Evolutionary conservation across 2,888 invertebrate genomes (phyloP).

Genomic region (Ennomos fuscantarius): DNA sequence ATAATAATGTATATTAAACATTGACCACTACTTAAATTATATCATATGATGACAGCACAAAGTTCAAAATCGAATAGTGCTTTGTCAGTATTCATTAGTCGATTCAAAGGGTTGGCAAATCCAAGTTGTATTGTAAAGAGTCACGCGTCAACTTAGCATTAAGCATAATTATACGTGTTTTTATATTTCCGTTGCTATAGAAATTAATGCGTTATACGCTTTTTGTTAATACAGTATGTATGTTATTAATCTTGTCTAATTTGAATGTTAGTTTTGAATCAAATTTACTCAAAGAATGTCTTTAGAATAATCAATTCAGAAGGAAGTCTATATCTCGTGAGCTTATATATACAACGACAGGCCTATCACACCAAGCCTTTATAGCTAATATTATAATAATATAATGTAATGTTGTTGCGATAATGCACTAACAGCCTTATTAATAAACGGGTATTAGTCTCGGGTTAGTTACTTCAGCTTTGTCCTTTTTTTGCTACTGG

Average conservation of each 20-base stretch:
- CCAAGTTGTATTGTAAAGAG: conserved; percentile 79
- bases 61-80: conserved; percentile 41
- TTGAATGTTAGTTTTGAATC: conserved; percentile 25
- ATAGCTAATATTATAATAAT: too few relatives aligned
- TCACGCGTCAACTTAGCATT: conserved; percentile 79
- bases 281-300: conserved; percentile 24
- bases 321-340: too few relatives aligned
- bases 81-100: conserved; percentile 69
- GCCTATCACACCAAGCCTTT: too few relatives aligned
- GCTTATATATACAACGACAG: too few relatives aligned
- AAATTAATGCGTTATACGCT: conserved; percentile 56
- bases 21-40: conserved; percentile 29
- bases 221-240: conserved; percentile 33
- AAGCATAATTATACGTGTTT: conserved; percentile 73
- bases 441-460: too few relatives aligned
- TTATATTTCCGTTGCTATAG: conserved; percentile 77
- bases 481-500: too few relatives aligned
- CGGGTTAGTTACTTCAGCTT: too few relatives aligned
- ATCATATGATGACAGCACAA: conserved; percentile 44
- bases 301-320: neutral
- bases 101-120: conserved; percentile 84
- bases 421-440: too few relatives aligned
- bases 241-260: conserved; percentile 34
- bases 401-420: too few relatives aligned
- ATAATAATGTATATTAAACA: conserved; percentile 69